Conservation (phyloP, 2,888 invertebrate species). For the Limenitis camilla region DNA sequence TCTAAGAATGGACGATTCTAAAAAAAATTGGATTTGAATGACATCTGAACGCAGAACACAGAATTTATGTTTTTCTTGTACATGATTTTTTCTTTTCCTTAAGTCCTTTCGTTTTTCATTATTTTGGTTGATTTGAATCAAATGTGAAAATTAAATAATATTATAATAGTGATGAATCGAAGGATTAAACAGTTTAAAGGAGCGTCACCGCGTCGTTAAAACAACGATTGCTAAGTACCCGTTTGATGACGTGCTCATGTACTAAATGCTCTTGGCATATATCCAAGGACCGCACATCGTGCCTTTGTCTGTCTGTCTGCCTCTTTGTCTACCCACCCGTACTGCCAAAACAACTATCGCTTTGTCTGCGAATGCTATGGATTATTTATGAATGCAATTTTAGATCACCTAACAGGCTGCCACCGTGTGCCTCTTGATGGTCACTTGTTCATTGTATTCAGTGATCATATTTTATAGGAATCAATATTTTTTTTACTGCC, state of each 20-base stretch:
- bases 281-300: slow-evolving; percentile 40
- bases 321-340: slow-evolving; percentile 46
- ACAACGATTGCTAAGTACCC: slow-evolving; percentile 25
- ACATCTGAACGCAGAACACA: no score
- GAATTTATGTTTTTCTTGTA: no score
- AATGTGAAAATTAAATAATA: background rate
- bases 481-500: background rate
- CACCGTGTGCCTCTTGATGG: slow-evolving; percentile 1
- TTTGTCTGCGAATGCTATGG: slow-evolving; percentile 27
- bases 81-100: no score
- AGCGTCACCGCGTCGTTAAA: slow-evolving; percentile 3
- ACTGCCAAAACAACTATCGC: slow-evolving; percentile 24
- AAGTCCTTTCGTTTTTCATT: no score
- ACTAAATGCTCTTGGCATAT: slow-evolving; percentile 41
- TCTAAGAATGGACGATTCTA: no score
- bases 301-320: slow-evolving; percentile 52
- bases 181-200: slow-evolving; percentile 7
- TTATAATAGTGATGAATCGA: background rate
- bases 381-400: slow-evolving; percentile 27
- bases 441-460: slow-evolving; percentile 6
- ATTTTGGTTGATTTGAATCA: no score
- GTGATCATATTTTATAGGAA: background rate
- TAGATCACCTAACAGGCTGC: slow-evolving; percentile 18
- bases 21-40: no score
- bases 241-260: slow-evolving; percentile 27